Evolutionary conservation across 1,140 invertebrate species (phyloP), one percentile per base, ranked within the genome.

Genomic region (Dinoponera quadriceps): DNA sequence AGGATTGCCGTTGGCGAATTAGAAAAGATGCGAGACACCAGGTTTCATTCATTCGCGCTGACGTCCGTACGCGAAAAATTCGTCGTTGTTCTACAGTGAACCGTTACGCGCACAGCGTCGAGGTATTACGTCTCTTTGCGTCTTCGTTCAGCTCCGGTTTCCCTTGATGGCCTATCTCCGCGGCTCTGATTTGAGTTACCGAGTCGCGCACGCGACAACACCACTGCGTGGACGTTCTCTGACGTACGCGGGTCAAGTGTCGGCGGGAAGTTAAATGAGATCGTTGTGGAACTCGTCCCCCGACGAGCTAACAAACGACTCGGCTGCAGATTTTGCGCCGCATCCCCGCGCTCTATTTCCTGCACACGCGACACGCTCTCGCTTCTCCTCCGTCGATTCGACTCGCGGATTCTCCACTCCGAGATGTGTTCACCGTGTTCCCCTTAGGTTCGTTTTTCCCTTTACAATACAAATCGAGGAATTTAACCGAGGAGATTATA

Each of bases 211-310:
- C 60, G 54, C 55, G 68, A 74, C 51, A 13, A 51, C 18, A 44
- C 29, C 18, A 44, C 48, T 29, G 49, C 49, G 63, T 81, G 55
- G 60, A 82, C 60, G 72, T 57, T 83, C 71, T 75, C 57, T 83
- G 81, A 83, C 73, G 81, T 65, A 77, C 62, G 2, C 22, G 72
- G 81, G 81, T 83, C 81, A 83, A 83, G 72, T 83, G 81, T 83
- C 51, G 51, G 22, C 49, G 69, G 25, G 33, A 65, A 75, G 60
- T 55, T 83, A 83, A 83, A 83, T 75, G 81, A 83, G 49, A 75
- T 83, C 73, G 81, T 83, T 83, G 77, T 66, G 59, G 57, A 83
- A 60, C 81, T 75, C 72, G 81, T 75, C 62, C 48, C n/a, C 71
- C 0, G 60, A 65, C 71, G 49, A 7, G 7, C 59, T 57, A 83